A percentile compares a stretch with the other conserved stretches of the same genome.
Conservation (phyloP, 2,797 vertebrate genomes). For the Sus cebifrons region DNA sequence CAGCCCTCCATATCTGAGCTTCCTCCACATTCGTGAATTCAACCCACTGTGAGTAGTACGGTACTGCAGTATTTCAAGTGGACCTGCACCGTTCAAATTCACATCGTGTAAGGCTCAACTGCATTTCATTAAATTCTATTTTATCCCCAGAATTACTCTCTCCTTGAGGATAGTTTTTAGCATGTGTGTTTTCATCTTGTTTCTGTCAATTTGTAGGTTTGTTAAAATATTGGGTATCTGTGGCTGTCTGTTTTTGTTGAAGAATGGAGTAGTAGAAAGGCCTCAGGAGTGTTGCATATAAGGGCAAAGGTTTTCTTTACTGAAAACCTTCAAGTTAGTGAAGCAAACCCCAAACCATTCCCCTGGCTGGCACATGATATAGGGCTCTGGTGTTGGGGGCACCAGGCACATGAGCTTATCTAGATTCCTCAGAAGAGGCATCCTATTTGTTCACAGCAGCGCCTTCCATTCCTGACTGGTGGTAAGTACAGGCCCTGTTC, state of each 20-base stretch:
- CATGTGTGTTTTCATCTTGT: conserved; percentile 10
- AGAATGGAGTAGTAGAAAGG: conserved; percentile 8
- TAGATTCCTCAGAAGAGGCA: background rate
- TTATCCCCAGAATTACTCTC: background rate
- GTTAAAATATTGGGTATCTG: background rate
- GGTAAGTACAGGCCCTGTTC: background rate
- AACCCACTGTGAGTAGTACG: background rate
- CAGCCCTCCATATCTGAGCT: background rate
- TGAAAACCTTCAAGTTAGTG: background rate
- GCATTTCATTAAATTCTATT: background rate
- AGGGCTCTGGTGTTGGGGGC: background rate
- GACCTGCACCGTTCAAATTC: background rate
- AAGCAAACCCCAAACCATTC: background rate
- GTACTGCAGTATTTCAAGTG: background rate
- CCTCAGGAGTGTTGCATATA: background rate
- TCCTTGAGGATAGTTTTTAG: background rate
- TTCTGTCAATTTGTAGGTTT: background rate
- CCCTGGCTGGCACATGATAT: background rate
- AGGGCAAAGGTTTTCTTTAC: background rate
- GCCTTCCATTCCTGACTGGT: background rate
- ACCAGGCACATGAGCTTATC: background rate
- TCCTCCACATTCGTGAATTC: background rate
- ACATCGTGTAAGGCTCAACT: background rate
- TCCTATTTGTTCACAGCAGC: background rate
- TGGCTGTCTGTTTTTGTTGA: background rate